These are phyloP conservation scores for Drosophila hydei DNA, from an alignment of 1,140 invertebrate species.

Conservation along the genomic window DNA sequence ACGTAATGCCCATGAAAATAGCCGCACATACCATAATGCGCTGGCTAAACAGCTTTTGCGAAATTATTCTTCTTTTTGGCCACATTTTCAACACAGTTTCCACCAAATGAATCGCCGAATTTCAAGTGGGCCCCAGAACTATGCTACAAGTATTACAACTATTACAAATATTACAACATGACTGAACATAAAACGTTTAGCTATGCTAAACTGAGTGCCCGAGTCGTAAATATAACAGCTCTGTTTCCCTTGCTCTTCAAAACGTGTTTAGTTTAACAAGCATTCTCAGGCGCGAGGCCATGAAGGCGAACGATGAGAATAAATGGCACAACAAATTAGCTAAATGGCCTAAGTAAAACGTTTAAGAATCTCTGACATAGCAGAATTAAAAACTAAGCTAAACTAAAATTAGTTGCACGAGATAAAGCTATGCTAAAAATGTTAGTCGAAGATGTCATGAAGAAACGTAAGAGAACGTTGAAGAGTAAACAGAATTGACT, in stretches of 20 bases:
- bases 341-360: not conserved
- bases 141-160: slow-evolving; percentile 15
- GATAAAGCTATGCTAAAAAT: too few species aligned
- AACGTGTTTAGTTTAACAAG: slow-evolving; percentile 25
- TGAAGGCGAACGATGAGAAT: not conserved
- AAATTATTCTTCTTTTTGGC: slow-evolving; percentile 39
- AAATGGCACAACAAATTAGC: not conserved
- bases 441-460: too few species aligned
- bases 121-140: slow-evolving; percentile 40
- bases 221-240: slow-evolving; percentile 31
- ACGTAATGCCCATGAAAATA: slow-evolving; percentile 76
- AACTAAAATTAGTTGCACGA: too few species aligned
- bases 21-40: slow-evolving; percentile 42
- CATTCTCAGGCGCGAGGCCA: not conserved
- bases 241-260: slow-evolving; percentile 7
- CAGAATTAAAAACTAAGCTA: too few species aligned
- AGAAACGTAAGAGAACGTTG: too few species aligned
- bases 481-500: too few species aligned
- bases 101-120: slow-evolving; percentile 22
- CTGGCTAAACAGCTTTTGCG: slow-evolving; percentile 48
- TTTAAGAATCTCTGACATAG: not conserved
- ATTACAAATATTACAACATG: slow-evolving; percentile 1
- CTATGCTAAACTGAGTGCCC: slow-evolving; percentile 6
- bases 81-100: slow-evolving; percentile 17
- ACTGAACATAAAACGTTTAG: slow-evolving; percentile 23